phyloP scores from a whole-genome alignment of 2,797 vertebrate species.

The Rhincodon typus region DNA sequence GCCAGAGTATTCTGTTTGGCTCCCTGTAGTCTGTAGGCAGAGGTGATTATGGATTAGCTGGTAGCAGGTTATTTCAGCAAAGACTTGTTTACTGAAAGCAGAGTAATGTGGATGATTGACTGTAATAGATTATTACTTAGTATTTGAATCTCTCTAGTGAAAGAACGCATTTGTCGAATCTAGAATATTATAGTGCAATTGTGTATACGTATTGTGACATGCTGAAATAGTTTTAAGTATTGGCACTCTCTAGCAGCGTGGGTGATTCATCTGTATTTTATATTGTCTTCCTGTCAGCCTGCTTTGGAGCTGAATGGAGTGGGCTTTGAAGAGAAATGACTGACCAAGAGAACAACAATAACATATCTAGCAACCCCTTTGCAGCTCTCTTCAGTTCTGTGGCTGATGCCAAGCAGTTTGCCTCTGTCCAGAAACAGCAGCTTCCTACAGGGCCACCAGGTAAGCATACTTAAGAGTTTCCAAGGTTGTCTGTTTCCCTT shows the following conservation, averaged over 20 bases:
- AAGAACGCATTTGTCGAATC: not conserved
- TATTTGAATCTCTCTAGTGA: not conserved
- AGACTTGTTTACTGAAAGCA: not conserved
- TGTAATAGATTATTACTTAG: not conserved
- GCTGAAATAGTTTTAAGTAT: not conserved
- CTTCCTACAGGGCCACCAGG: constrained; percentile 52
- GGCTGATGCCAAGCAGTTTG: constrained; percentile 92
- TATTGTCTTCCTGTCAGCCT: constrained; percentile 24
- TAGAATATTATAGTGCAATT: not conserved
- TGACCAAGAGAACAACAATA: constrained; percentile 97
- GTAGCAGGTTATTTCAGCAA: not conserved
- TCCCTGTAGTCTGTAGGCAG: not conserved
- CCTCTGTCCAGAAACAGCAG: constrained; percentile 78
- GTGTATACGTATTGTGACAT: constrained; percentile 7
- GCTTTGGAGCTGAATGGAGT: constrained; percentile 51
- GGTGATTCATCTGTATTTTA: not conserved
- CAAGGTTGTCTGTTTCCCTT: not conserved
- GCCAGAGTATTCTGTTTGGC: not conserved
- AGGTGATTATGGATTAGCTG: not conserved
- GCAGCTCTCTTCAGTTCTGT: constrained; percentile 92
- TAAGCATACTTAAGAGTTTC: constrained; percentile 34
- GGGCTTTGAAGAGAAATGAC: constrained; percentile 74
- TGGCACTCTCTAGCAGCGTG: not conserved
- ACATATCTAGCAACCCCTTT: constrained; percentile 93
- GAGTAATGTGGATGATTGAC: not conserved